phyloP scores from a whole-genome alignment of 2,888 invertebrate genomes.

The Branchipolynoe longqiensis region DNA sequence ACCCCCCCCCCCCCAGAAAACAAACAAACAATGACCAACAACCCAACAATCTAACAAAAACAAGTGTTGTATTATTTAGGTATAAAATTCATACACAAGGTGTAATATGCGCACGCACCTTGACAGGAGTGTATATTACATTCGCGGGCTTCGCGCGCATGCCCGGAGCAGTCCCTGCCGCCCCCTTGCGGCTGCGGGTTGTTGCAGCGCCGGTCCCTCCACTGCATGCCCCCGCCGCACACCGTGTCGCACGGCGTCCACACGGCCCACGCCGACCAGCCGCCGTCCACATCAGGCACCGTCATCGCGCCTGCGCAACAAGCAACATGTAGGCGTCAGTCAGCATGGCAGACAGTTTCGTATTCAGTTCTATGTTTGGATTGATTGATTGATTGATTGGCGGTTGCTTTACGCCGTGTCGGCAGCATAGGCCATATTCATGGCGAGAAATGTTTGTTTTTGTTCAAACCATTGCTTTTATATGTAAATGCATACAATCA shows the following conservation, averaged over 20 bases:
- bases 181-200: slow-evolving; percentile 76
- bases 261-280: slow-evolving; percentile 85
- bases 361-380: too few species aligned
- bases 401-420: too few species aligned
- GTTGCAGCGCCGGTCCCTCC: slow-evolving; percentile 83
- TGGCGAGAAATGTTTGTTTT: too few species aligned
- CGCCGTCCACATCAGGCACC: slow-evolving; percentile 72
- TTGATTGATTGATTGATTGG: too few species aligned
- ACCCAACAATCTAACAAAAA: too few species aligned
- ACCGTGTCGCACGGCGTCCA: slow-evolving; percentile 87
- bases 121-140: slow-evolving; percentile 90
- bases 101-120: slow-evolving; percentile 80
- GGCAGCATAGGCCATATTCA: too few species aligned
- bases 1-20: too few species aligned
- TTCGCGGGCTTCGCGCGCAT: slow-evolving; percentile 85
- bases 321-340: too few species aligned
- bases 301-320: slow-evolving; percentile 20
- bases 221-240: slow-evolving; percentile 88
- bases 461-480: too few species aligned
- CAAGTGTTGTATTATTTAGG: not conserved
- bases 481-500: too few species aligned
- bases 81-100: not conserved
- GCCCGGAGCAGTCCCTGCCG: slow-evolving; percentile 83
- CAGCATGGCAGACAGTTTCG: too few species aligned
- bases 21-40: too few species aligned